phyloP scores from a whole-genome alignment of 2,113 vertebrate species.

The Atractosteus spatula region DNA sequence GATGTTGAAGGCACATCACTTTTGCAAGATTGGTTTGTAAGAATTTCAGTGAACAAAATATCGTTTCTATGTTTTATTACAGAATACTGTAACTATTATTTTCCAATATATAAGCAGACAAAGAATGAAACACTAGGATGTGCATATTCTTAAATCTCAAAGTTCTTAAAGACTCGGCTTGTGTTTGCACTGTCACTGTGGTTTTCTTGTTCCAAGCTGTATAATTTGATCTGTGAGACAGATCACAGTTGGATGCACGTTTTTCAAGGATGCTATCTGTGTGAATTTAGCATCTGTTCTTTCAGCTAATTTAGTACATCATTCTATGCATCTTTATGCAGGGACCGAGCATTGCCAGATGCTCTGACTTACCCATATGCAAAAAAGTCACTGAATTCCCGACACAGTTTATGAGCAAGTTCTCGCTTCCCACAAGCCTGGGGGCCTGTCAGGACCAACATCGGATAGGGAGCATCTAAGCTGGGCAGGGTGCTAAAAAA shows the following conservation, averaged over 20 bases:
- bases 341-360: background rate
- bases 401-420: slow-evolving; percentile 79
- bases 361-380: slow-evolving; percentile 74
- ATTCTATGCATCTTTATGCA: background rate
- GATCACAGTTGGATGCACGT: background rate
- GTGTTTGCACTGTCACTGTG: background rate
- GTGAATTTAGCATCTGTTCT: background rate
- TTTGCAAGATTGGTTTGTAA: too few species aligned
- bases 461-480: slow-evolving; percentile 75
- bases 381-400: slow-evolving; percentile 76
- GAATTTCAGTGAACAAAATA: too few species aligned
- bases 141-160: too few species aligned
- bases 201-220: background rate
- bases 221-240: background rate
- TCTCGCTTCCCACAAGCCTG: slow-evolving; percentile 81
- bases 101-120: too few species aligned
- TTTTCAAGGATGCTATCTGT: background rate
- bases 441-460: slow-evolving; percentile 85
- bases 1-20: too few species aligned
- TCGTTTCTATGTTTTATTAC: too few species aligned
- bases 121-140: too few species aligned
- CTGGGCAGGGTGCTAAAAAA: slow-evolving; percentile 71
- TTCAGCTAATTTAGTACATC: slow-evolving; percentile 1
- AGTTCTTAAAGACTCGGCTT: too few species aligned
- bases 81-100: too few species aligned